Evolutionary conservation across 2,888 invertebrate species (phyloP).

Genomic region (Oscheius sp.): DNA sequence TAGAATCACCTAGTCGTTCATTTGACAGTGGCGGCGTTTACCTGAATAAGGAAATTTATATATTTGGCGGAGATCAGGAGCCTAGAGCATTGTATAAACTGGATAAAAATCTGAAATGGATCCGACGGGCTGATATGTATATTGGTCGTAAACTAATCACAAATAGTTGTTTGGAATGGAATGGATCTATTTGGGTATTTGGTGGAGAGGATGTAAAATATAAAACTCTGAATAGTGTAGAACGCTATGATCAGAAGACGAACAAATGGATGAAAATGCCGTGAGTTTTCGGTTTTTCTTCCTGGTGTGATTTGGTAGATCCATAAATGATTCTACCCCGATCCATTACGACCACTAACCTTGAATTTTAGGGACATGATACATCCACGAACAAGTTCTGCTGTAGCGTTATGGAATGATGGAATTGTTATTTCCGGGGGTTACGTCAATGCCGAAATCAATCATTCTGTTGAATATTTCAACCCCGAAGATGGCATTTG

Average conservation of each 20-base stretch:
- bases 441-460: too few species aligned
- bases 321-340: too few species aligned
- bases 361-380: too few species aligned
- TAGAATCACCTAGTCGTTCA: background rate
- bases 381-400: too few species aligned
- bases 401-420: too few species aligned
- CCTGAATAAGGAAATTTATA: background rate
- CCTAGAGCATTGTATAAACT: background rate
- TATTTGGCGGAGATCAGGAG: background rate
- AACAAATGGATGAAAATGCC: conserved; percentile 9
- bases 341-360: too few species aligned
- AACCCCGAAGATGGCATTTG: too few species aligned
- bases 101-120: background rate
- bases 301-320: too few species aligned
- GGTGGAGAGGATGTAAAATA: background rate
- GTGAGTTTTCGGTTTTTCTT: too few species aligned
- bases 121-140: background rate
- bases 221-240: background rate
- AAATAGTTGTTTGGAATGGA: background rate
- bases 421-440: too few species aligned
- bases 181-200: conserved; percentile 11
- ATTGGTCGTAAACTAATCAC: background rate
- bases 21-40: background rate
- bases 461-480: too few species aligned
- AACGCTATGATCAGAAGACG: conserved; percentile 6